These are phyloP conservation scores for Phaenicophaeus curvirostris DNA, from an alignment of 2,797 vertebrate species.

Conservation along the genomic window DNA sequence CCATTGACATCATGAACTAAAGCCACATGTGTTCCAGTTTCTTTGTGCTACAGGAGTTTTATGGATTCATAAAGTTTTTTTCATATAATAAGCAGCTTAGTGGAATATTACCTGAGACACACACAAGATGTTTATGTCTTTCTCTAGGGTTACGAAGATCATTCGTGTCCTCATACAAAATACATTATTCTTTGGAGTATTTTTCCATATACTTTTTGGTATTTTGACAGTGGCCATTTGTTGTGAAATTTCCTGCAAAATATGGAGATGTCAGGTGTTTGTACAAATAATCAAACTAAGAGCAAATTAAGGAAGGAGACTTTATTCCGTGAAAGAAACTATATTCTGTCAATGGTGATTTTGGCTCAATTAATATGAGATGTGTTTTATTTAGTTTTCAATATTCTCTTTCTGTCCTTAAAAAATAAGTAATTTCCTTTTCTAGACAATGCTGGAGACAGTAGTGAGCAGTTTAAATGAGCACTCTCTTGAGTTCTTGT, in stretches of 20 bases:
- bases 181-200: not conserved
- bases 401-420: not conserved
- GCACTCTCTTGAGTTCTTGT: not conserved
- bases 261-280: not conserved
- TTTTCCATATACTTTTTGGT: not conserved
- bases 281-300: not conserved
- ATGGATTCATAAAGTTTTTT: not conserved
- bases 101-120: not conserved
- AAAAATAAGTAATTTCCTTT: not conserved
- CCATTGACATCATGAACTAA: not conserved
- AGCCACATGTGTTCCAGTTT: not conserved
- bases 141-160: not conserved
- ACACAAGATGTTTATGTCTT: not conserved
- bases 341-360: not conserved
- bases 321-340: not conserved
- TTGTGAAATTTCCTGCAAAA: not conserved
- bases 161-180: not conserved
- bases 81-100: not conserved
- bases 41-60: not conserved
- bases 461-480: not conserved
- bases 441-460: not conserved
- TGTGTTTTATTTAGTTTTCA: not conserved
- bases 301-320: not conserved
- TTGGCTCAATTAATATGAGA: not conserved
- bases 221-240: not conserved